Base-by-base conservation (phyloP, 2,888 invertebrate species). In the Cheilosia vulpina region DNA sequence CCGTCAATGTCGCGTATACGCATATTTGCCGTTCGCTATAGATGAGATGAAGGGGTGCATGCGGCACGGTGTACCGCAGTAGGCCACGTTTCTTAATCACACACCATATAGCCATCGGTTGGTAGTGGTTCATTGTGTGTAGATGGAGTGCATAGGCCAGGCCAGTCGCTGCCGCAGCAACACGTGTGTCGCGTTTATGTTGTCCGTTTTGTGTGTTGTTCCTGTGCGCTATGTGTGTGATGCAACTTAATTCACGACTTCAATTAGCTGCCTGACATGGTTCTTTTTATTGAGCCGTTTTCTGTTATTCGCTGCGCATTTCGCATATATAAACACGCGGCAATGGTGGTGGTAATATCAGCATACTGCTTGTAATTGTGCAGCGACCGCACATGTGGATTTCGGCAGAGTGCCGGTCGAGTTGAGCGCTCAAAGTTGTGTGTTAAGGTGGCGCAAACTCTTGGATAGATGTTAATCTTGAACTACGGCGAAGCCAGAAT, bases 221-320 rank as follows among this genome's bases (percentile, higher is more conserved):
- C 72, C 80, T 80, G 78, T 77, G 38, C 38, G 38, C 38, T 71
- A 13, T 76, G 34, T 69, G 76, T 73, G 63, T 87, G 87, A 80
- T 85, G 81, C 80, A 87, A 87, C 87, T 87, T 87, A 81, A 85
- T 88, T 83, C 88, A 87, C 85, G 88, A 88, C 78, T 87, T 87
- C 88, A 88, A 87, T 88, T 88, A 87, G 87, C 85, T 81, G 79
- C 76, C 77, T 87, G 87, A 84, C 87, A 87, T 85, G 87, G 75
- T 80, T 80, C 63, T 58, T 80, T 75, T 72, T 80, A 79, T 80
- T 79, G 84, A 84, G 84, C 84, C 75, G 84, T 80, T 84, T 75
- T 57, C 79, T 68, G 68, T 72, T 79, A 72, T 43, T 65, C 69
- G 31, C 27, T 55, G 55, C 65, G 57, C 24, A 47, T 53, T 50